Evolutionary conservation across 2,888 invertebrate genomes (phyloP), one percentile per base, ranked within the genome.

Genomic region (Meteorus cinctellus): DNA sequence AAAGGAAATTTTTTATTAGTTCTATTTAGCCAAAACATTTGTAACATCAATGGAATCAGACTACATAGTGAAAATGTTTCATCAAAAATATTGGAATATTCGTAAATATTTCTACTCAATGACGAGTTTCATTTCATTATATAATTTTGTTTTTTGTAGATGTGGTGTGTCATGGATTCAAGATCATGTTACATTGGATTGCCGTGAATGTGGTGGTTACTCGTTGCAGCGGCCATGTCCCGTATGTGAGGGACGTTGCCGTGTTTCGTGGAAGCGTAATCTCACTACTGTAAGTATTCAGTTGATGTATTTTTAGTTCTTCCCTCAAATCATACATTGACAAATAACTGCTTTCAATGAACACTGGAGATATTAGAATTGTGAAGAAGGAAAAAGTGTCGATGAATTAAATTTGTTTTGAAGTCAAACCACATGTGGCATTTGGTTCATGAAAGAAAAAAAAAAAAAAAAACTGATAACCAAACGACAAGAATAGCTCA

Each of bases 101-200:
- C 12, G 41, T 41, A 41, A 41, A 41, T 2, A 12, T 41, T 41
- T 12, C 8, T 10, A 41, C 8, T 5, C 41, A 12, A 10, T 41
- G 12, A 41, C 4, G 8, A 12, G 41, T 41, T 41, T 41, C 34
- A 8, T 34, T 34, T 8, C 4, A 41, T 12, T 41, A 41, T 41
- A 41, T 41, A 41, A 12, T 12, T 12, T 12, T 48, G 55, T 65
- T 24, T 55, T n/a, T 85, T 89, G 29, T 87, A 93, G 93, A 84
- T 96, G 96, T 89, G 95, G 95, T 71, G 95, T 95, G 34, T 94
- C 94, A 82, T 96, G 96, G 96, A 92, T 92, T 83, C 94, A 95
- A 85, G 93, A 94, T 83, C 95, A 95, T 87, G 94, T 94, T 62
- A 94, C 95, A 10, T 90, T 95, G 66, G 95, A 95, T 86, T 96